Percentiles rank a stretch among this genome's conserved stretches.
These are phyloP conservation scores for Anaspis maculata DNA, from an alignment of 2,888 invertebrate species.

Conservation along the genomic window DNA sequence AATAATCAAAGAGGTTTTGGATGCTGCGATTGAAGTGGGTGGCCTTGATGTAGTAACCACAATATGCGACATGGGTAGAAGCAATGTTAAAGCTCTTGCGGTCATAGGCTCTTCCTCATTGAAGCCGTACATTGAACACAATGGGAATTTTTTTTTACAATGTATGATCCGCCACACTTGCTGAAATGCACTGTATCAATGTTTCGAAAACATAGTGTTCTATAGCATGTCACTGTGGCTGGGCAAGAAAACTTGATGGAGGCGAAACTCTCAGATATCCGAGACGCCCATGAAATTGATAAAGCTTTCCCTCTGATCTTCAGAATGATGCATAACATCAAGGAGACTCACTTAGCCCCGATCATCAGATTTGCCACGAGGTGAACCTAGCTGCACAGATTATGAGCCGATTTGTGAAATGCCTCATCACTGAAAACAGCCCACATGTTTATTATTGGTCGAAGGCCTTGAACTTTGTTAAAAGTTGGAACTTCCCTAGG, in stretches of 20 bases:
- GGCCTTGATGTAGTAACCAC: constrained; percentile 11
- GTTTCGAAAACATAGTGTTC: constrained; percentile 5
- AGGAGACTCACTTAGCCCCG: constrained; percentile 15
- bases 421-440: neutral
- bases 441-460: neutral
- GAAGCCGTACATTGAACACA: neutral
- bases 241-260: constrained; percentile 3
- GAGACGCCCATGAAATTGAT: constrained; percentile 10
- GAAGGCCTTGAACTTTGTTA: neutral
- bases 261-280: constrained; percentile 9
- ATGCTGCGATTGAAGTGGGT: constrained; percentile 7
- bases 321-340: constrained; percentile 12
- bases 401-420: constrained; percentile 8
- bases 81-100: constrained; percentile 15
- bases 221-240: neutral
- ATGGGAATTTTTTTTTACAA: constrained; percentile 3
- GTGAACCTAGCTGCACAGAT: constrained; percentile 19
- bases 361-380: constrained; percentile 19
- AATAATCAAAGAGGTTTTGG: constrained; percentile 11
- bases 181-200: constrained; percentile 5
- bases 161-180: constrained; percentile 8
- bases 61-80: constrained; percentile 17
- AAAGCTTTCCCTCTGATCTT: constrained; percentile 10
- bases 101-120: constrained; percentile 1
- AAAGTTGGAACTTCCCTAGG: neutral